phyloP scores from a whole-genome alignment of 2,797 vertebrate species.

The Sebastes reedi region DNA sequence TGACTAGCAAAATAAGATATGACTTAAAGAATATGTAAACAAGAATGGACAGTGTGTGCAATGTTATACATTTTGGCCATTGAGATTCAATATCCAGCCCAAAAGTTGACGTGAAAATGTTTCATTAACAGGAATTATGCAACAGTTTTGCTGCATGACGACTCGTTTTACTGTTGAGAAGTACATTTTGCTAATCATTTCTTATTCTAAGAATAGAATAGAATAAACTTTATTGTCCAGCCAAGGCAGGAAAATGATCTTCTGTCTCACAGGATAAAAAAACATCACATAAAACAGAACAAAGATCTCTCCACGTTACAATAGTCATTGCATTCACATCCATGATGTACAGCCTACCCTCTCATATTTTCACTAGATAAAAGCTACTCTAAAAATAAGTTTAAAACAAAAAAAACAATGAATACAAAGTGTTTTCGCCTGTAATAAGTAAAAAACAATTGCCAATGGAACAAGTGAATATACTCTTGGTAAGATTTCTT shows the following conservation, averaged over 20 bases:
- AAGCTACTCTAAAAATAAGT: too few relatives aligned
- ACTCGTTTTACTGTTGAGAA: background rate
- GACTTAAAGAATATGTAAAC: too few relatives aligned
- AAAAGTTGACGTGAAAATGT: background rate
- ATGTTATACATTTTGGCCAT: background rate
- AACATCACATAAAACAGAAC: background rate
- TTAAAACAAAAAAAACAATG: too few relatives aligned
- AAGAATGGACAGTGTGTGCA: too few relatives aligned
- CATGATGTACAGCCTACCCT: background rate
- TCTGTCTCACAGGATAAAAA: background rate
- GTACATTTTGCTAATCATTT: background rate
- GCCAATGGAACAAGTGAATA: too few relatives aligned
- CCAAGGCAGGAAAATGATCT: background rate
- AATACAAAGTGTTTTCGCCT: too few relatives aligned
- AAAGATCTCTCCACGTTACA: background rate
- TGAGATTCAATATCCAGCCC: background rate
- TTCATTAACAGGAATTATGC: background rate
- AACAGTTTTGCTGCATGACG: background rate
- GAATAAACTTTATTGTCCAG: background rate
- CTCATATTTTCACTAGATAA: background rate
- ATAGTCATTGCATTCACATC: background rate
- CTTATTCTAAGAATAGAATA: background rate
- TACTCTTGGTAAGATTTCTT: too few relatives aligned
- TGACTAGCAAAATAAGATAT: background rate
- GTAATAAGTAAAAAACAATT: too few relatives aligned